These are phyloP conservation scores for Apteryx owenii DNA, from an alignment of 2,113 vertebrate species.

Conservation along the genomic window DNA sequence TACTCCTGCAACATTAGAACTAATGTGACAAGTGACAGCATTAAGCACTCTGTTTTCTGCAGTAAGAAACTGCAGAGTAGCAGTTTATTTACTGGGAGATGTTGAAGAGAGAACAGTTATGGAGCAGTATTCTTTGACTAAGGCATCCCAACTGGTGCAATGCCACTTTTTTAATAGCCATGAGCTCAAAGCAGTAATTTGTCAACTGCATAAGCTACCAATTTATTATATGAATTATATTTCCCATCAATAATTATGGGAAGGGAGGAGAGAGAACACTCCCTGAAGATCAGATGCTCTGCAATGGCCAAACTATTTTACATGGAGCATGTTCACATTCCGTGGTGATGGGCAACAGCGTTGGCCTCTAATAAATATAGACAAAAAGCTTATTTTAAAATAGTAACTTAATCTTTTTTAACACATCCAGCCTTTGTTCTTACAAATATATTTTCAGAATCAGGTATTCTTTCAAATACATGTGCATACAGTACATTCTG, in stretches of 20 bases:
- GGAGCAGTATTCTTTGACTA: neutral
- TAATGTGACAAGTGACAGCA: neutral
- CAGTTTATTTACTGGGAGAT: neutral
- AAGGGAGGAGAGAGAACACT: neutral
- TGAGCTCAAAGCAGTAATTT: neutral
- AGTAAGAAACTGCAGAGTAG: neutral
- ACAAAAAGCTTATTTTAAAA: neutral
- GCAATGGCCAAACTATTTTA: neutral
- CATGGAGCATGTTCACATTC: neutral
- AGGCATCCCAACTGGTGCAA: neutral
- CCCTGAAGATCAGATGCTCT: neutral
- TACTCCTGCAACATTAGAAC: neutral
- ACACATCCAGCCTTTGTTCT: neutral
- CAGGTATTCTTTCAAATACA: neutral
- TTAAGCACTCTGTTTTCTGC: neutral
- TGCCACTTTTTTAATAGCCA: neutral
- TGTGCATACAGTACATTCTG: neutral
- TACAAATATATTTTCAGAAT: neutral
- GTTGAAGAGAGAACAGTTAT: neutral
- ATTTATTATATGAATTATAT: neutral
- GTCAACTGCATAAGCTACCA: neutral
- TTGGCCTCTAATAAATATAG: neutral
- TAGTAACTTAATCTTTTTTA: neutral
- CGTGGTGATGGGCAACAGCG: neutral
- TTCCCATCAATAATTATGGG: neutral